A percentile compares a stretch with the other conserved stretches of the same genome.
These are phyloP conservation scores for Eulemur albifrons DNA, from an alignment of 2,797 vertebrate species.

Conservation along the genomic window DNA sequence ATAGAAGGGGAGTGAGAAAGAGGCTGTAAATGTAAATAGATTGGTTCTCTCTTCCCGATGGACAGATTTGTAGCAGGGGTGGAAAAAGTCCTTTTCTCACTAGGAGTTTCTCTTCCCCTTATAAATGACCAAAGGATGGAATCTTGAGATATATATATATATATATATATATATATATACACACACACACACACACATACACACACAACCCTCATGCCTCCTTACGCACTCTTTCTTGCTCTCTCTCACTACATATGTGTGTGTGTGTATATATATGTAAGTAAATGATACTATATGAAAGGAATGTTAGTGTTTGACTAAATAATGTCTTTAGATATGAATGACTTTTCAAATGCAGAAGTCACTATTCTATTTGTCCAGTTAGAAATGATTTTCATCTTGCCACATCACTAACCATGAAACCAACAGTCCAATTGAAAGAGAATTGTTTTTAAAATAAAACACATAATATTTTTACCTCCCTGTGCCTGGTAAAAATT, in stretches of 20 bases:
- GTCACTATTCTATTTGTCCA: neutral
- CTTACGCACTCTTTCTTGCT: neutral
- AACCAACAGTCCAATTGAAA: neutral
- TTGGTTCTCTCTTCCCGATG: neutral
- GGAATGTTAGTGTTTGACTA: neutral
- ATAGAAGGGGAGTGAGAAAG: neutral
- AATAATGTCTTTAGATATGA: neutral
- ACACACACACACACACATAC: neutral
- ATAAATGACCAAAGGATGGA: neutral
- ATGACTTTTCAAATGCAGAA: conserved; percentile 5
- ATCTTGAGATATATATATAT: too few species aligned
- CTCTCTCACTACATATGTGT: neutral
- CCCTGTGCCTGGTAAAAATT: neutral
- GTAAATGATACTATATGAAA: neutral
- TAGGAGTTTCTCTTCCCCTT: neutral
- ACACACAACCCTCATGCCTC: neutral
- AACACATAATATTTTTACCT: neutral
- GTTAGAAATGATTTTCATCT: conserved; percentile 18
- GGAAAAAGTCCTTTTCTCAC: neutral
- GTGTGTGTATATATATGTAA: neutral
- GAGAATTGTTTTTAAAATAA: conserved; percentile 7
- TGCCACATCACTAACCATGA: neutral
- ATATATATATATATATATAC: fast-evolving
- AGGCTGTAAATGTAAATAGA: neutral
- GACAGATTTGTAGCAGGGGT: neutral